phyloP scores from a whole-genome alignment of 2,797 vertebrate species.

The Chloroceryle inda region DNA sequence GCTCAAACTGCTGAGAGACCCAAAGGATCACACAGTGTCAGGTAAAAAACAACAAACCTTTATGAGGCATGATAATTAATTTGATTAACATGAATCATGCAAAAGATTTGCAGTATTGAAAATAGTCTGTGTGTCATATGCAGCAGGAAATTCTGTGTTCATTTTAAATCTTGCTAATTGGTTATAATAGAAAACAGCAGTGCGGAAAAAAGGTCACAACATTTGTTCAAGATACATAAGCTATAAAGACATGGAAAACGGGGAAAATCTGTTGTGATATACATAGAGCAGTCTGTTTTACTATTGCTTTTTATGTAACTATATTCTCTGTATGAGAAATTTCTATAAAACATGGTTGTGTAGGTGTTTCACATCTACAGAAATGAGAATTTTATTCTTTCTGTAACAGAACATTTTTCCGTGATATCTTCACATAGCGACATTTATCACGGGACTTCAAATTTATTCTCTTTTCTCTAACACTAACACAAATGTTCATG shows the following conservation, averaged over 20 bases:
- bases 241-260: background rate
- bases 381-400: background rate
- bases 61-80: background rate
- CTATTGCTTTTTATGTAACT: constrained; percentile 4
- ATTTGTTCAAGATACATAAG: constrained; percentile 11
- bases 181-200: background rate
- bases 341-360: background rate
- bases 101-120: background rate
- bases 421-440: background rate
- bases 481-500: rapidly evolving
- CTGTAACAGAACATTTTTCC: background rate
- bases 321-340: background rate
- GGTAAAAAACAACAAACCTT: constrained; percentile 80
- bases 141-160: background rate
- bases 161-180: background rate
- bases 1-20: constrained; percentile 91
- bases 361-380: background rate
- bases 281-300: background rate
- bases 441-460: background rate
- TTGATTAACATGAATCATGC: background rate
- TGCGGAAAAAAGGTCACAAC: background rate
- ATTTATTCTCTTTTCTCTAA: background rate
- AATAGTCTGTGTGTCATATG: background rate
- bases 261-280: background rate
- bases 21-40: constrained; percentile 95